A percentile compares a stretch with the other conserved stretches of the same genome.
These are phyloP conservation scores for Peromyscus californicus DNA, from an alignment of 2,113 vertebrate species.

Conservation along the genomic window DNA sequence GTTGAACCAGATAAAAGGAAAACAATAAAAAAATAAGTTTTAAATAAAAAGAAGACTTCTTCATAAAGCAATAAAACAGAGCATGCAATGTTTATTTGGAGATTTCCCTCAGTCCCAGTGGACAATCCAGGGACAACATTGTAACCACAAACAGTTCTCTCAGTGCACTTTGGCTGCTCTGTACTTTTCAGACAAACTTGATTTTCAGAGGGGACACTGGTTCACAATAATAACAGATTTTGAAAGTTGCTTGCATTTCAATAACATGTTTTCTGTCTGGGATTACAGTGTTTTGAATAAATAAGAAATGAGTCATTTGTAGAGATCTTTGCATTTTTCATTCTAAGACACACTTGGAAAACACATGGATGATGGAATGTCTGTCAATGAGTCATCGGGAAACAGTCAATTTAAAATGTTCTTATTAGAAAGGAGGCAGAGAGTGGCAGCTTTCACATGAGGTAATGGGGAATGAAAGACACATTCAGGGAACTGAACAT, in stretches of 20 bases:
- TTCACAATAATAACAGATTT: not conserved
- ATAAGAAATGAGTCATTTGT: not conserved
- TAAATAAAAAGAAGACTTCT: not conserved
- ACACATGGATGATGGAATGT: not conserved
- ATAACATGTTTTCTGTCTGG: slow-evolving; percentile 20
- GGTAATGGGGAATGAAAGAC: not conserved
- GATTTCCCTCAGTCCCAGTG: not conserved
- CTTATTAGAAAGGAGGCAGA: not conserved
- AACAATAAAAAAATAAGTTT: not conserved
- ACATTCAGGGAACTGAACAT: not conserved
- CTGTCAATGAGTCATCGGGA: slow-evolving; percentile 43
- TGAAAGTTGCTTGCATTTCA: not conserved
- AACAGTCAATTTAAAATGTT: slow-evolving; percentile 28
- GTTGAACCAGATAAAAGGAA: slow-evolving; percentile 30
- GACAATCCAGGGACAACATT: not conserved
- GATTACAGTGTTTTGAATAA: slow-evolving; percentile 30
- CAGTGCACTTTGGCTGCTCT: not conserved
- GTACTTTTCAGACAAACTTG: not conserved
- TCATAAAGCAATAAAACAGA: slow-evolving; percentile 2
- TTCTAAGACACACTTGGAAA: not conserved
- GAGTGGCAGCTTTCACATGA: not conserved
- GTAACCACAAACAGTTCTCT: not conserved
- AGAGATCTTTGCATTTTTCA: not conserved
- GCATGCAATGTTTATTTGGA: not conserved
- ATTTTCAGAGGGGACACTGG: not conserved